Evolutionary conservation across 2,113 vertebrate species (phyloP).

Genomic region (Crotalus horridus): DNA sequence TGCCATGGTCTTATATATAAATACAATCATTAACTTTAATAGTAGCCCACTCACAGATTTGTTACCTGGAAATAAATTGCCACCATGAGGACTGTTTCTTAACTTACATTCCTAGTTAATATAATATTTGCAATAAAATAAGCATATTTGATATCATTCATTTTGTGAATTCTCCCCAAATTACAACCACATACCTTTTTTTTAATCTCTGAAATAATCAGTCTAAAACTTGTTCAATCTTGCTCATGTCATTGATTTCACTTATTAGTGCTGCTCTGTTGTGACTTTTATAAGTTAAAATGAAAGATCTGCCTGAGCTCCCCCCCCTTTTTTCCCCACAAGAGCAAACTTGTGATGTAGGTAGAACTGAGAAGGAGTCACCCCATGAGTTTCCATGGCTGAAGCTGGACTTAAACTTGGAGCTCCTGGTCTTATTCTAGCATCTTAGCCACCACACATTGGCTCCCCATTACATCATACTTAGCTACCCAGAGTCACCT

Average conservation of each 20-base stretch:
- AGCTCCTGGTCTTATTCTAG: not conserved
- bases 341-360: not conserved
- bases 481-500: not conserved
- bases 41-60: not conserved
- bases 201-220: constrained; percentile 35
- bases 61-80: not conserved
- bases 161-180: not conserved
- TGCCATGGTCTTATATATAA: not conserved
- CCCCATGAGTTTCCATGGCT: not conserved
- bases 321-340: not conserved
- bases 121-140: not conserved
- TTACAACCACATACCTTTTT: not conserved
- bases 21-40: not conserved
- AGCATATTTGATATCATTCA: not conserved
- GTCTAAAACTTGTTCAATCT: not conserved
- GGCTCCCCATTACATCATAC: not conserved
- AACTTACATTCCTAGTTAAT: constrained; percentile 11
- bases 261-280: not conserved
- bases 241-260: not conserved
- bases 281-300: not conserved
- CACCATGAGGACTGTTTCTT: not conserved
- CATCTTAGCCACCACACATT: not conserved
- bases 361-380: not conserved
- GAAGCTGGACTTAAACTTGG: not conserved
- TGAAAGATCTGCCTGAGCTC: not conserved